Evolutionary conservation across 2,888 invertebrate species (phyloP).

Genomic region (Leucozona laternaria): DNA sequence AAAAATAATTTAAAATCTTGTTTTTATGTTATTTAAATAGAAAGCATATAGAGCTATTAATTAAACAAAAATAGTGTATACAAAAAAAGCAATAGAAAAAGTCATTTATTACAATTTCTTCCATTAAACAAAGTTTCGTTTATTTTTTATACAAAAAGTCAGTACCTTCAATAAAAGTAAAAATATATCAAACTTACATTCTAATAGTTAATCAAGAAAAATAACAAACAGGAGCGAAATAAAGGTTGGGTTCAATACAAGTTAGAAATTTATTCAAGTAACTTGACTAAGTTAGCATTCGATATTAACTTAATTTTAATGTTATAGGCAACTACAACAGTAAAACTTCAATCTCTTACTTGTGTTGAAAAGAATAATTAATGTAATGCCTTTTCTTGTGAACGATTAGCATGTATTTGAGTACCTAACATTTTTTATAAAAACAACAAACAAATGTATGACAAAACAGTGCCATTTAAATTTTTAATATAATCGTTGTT

Average conservation of each 20-base stretch:
- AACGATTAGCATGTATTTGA: background rate
- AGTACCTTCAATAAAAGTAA: conserved; percentile 10
- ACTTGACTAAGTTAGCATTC: too few relatives aligned
- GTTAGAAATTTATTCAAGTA: background rate
- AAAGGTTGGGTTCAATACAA: background rate
- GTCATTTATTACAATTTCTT: conserved; percentile 47
- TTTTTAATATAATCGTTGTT: background rate
- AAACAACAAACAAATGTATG: background rate
- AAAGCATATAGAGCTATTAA: background rate
- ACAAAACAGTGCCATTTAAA: conserved; percentile 12
- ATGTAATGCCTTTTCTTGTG: conserved; percentile 11
- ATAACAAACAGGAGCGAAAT: background rate
- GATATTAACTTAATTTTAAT: too few relatives aligned
- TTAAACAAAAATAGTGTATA: conserved; percentile 3
- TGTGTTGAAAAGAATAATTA: background rate
- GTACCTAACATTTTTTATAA: background rate
- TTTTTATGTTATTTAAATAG: conserved; percentile 6
- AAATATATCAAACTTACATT: background rate
- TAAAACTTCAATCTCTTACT: background rate
- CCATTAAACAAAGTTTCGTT: conserved; percentile 53
- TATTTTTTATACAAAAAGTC: conserved; percentile 25
- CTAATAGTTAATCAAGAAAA: background rate
- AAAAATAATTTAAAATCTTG: conserved; percentile 19
- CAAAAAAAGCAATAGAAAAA: conserved; percentile 56
- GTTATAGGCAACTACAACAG: too few relatives aligned